Evolutionary conservation across 2,113 vertebrate genomes (phyloP), one percentile per base, ranked within the genome.

Genomic region (Nothocercus julius): DNA sequence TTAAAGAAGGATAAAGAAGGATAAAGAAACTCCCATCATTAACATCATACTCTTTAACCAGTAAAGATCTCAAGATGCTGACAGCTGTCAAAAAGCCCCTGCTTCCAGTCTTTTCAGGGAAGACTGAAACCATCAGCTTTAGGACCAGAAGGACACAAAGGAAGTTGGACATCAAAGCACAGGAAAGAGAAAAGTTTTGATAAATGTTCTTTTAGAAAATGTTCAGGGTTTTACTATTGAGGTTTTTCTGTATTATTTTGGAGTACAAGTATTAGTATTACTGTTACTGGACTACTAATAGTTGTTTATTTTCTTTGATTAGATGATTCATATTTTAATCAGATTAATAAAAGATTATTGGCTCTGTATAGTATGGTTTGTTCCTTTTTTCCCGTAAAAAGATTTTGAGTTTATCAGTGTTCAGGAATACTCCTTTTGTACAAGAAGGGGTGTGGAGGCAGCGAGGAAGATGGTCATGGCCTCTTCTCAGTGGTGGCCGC

Each of bases 31-130:
- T 4, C 1, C 8, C 7, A 54, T 63, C 2, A 2, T 1, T 75
- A 53, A 49, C 3, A 18, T 4, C 28, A 25, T 47, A 2, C 0
- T 22, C 34, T 2, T 40, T n/a, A 49, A 49, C 8, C 11, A 69
- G 27, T 9, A 92, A 62, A 85, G 64, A 20, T 42, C 42, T 16
- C 36, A 64, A 6, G 9, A 8, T 22, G 19, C 7, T 85, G 38
- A 30, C 10, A 82, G n/a, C 10, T 82, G 28, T 0, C 3, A 38
- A 1, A 83, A 87, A 80, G 61, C 15, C 1, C 9, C 5, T 17
- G 34, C 40, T 76, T n/a, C 34, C 40, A 45, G 5, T 51, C 6
- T 36, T 77, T 73, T 76, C 38, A 6, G 21, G 15, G 45, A 89
- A 76, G 20, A 59, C 7, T 61, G 58, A 80, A 79, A 28, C 11